These are phyloP conservation scores for Cnemophilus loriae DNA, from an alignment of 2,113 vertebrate species.

Conservation along the genomic window DNA sequence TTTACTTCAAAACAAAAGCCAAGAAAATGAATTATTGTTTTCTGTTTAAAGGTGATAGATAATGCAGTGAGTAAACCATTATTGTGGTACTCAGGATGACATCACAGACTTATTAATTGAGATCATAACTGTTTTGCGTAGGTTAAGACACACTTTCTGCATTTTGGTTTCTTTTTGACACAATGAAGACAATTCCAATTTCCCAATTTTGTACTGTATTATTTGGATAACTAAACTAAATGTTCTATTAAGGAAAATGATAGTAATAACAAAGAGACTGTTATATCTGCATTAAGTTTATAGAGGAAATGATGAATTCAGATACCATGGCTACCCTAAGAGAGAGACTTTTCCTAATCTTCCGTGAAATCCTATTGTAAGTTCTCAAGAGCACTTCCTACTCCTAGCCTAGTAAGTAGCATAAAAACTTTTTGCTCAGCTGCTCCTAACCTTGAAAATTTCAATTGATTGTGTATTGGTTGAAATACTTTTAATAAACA, in stretches of 20 bases:
- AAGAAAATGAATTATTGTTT: not conserved
- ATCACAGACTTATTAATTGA: not conserved
- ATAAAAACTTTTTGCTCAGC: not conserved
- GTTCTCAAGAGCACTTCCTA: not conserved
- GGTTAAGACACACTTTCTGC: not conserved
- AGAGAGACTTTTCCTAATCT: not conserved
- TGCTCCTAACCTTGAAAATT: not conserved
- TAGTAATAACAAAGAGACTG: not conserved
- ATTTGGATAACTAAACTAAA: not conserved
- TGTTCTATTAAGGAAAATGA: not conserved
- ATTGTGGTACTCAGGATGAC: not conserved
- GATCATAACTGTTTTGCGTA: not conserved
- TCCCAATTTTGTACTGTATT: not conserved
- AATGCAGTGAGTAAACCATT: not conserved
- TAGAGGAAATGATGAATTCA: not conserved
- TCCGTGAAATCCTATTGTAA: not conserved
- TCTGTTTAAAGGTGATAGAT: not conserved
- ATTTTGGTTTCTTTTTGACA: not conserved
- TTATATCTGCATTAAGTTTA: not conserved
- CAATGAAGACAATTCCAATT: not conserved
- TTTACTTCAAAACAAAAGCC: not conserved
- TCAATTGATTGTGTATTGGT: not conserved
- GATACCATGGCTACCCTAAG: not conserved
- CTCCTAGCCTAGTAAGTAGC: not conserved
- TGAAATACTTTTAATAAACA: not conserved